A percentile compares a stretch with the other conserved stretches of the same genome.
Conservation (phyloP, 2,888 invertebrate genomes). For the Junonia oenone region DNA sequence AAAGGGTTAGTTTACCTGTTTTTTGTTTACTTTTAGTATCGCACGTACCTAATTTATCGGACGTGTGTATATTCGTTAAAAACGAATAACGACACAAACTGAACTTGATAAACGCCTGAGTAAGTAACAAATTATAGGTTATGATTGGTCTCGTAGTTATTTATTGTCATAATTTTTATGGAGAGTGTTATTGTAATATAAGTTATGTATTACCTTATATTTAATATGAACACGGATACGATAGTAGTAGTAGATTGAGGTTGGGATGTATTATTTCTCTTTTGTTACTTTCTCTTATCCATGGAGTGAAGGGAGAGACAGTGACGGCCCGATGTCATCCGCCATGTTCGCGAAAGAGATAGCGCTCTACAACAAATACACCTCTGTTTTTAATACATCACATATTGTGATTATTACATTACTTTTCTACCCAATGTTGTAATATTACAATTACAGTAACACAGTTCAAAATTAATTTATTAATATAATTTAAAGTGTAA, state of each 20-base stretch:
- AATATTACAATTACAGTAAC: not conserved
- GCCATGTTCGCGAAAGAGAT: conserved; percentile 49
- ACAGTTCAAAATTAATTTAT: not conserved
- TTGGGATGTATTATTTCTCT: conserved; percentile 70
- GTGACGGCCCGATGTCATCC: conserved; percentile 44
- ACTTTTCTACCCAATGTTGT: conserved; percentile 9
- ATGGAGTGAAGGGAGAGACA: conserved; percentile 72
- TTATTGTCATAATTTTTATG: conserved; percentile 38
- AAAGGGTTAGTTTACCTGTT: conserved; percentile 77
- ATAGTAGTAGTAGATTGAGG: conserved; percentile 50
- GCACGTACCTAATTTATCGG: conserved; percentile 1
- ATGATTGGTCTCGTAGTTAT: conserved; percentile 45
- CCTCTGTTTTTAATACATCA: conserved; percentile 39
- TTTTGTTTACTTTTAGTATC: conserved; percentile 40
- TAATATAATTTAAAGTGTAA: not conserved
- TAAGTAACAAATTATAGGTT: conserved; percentile 47
- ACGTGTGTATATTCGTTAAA: not conserved
- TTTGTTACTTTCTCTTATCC: conserved; percentile 77
- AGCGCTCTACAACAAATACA: conserved; percentile 50
- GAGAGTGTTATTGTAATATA: not conserved
- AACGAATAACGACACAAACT: not conserved
- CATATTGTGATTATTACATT: conserved; percentile 24
- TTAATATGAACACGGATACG: conserved; percentile 38
- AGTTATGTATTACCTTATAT: conserved; percentile 5
- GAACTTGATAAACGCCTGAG: conserved; percentile 18